A percentile compares a stretch with the other conserved stretches of the same genome.
These are phyloP conservation scores for Peromyscus aztecus DNA, from an alignment of 2,797 vertebrate species.

Conservation along the genomic window DNA sequence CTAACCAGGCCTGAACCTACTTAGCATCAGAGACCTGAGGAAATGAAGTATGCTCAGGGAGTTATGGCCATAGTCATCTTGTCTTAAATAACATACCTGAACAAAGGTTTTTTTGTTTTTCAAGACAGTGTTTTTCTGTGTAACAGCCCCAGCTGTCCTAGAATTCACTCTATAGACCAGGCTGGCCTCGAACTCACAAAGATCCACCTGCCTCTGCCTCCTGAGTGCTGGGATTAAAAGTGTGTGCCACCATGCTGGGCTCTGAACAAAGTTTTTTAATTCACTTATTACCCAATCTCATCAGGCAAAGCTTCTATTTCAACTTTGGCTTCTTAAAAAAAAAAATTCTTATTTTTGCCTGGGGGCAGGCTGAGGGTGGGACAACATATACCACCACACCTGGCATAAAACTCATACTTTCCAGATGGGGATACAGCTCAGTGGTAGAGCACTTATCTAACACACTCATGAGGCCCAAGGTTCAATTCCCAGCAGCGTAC, in stretches of 20 bases:
- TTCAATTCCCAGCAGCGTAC: not conserved
- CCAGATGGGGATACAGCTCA: not conserved
- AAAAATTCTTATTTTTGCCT: too few species aligned
- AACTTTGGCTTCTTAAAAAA: not conserved
- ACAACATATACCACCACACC: not conserved
- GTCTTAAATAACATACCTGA: slow-evolving; percentile 42
- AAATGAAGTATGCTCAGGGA: not conserved
- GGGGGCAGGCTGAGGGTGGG: too few species aligned
- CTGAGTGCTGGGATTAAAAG: not conserved
- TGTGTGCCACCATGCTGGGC: not conserved
- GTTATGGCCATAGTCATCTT: not conserved
- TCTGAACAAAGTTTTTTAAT: not conserved
- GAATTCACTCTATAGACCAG: not conserved
- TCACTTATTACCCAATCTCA: slow-evolving; percentile 10
- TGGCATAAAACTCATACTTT: not conserved
- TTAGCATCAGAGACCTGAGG: not conserved
- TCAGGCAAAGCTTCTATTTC: slow-evolving; percentile 19
- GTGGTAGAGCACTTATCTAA: not conserved
- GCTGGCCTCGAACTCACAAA: not conserved
- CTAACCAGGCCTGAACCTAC: not conserved
- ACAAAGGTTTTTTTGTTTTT: not conserved
- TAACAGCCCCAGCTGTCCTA: not conserved
- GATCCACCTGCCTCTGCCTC: not conserved
- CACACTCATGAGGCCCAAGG: not conserved
- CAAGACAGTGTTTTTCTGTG: not conserved